Evolutionary conservation across 2,888 invertebrate species (phyloP).

Genomic region (Macaria notata): DNA sequence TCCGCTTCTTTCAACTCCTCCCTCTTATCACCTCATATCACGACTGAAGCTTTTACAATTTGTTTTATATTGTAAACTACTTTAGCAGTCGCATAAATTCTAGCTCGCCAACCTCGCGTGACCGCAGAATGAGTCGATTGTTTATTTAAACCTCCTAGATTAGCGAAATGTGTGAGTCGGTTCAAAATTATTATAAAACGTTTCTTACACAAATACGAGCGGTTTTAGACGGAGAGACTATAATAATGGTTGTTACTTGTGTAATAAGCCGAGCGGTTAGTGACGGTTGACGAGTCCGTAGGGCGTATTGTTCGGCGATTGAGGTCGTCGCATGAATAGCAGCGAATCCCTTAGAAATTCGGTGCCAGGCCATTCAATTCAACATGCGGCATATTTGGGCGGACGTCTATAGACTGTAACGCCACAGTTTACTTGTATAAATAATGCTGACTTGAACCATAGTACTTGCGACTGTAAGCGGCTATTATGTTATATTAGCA

Average conservation of each 20-base stretch:
- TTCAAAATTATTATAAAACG: constrained; percentile 7
- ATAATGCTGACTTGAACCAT: constrained; percentile 6
- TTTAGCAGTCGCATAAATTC: constrained; percentile 22
- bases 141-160: constrained; percentile 21
- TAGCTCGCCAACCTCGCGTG: constrained; percentile 21
- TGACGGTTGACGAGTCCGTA: constrained; percentile 23
- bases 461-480: too few relatives aligned
- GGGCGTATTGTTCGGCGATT: constrained; percentile 65
- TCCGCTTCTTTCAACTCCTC: constrained; percentile 19
- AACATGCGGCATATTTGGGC: constrained; percentile 10
- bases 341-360: constrained; percentile 40
- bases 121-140: constrained; percentile 17
- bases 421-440: constrained; percentile 19
- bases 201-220: not conserved
- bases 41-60: constrained; percentile 11
- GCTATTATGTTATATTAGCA: too few relatives aligned
- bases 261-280: not conserved
- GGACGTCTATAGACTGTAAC: constrained; percentile 9
- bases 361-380: constrained; percentile 27
- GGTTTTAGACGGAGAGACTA: too few relatives aligned
- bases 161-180: constrained; percentile 17
- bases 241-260: too few relatives aligned
- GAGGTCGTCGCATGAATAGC: constrained; percentile 68
- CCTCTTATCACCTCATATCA: constrained; percentile 9
- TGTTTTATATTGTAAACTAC: constrained; percentile 20